Evolutionary conservation across 2,797 vertebrate species (phyloP), one percentile per base, ranked within the genome.

Genomic region (Xenentodon cancila): DNA sequence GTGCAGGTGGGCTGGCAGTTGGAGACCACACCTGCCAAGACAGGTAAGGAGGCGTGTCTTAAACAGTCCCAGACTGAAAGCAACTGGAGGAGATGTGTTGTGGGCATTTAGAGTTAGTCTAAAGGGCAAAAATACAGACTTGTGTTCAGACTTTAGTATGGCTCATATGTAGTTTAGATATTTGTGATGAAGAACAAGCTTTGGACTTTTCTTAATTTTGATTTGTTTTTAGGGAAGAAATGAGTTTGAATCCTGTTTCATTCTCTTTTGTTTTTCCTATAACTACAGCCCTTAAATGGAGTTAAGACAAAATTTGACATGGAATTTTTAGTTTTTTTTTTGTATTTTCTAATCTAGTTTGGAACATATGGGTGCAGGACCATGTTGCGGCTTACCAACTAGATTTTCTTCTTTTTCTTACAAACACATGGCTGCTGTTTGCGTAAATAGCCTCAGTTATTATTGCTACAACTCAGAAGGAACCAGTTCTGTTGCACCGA

Each of bases 1-100:
- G 92, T 90, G 88, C 86, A 79, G 82, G 86, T 94, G 92, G 92
- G 89, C 88, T n/a, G 89, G 91, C 72, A 77, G 84, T 68, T 93
- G 87, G 92, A 87, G 88, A 71, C 84, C 79, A 76, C 87, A 83
- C 90, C 89, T 91, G 75, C 88, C 71, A 15, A 74, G 78, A 80
- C 90, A 94, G 93, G 94, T 94, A 92, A n/a, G 80, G 88, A 52
- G 80, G 81, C 21, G 89, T 86, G 88, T 82, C 82, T 80, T 65
- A 68, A 42, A 34, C 3, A 59, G 50, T 61, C n/a, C 8, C 19
- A 67, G 73, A 75, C 27, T 69, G 54, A 73, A 76, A 64, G 44
- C 50, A 50, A 59, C 56, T 49, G 18, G 42, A 37, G 46, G 27
- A 53, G 65, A 65, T 42, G 46, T 46, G 34, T 46, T 67, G 58